Base-by-base conservation (phyloP, 2,888 invertebrate genomes). In the Panopea generosa region DNA sequence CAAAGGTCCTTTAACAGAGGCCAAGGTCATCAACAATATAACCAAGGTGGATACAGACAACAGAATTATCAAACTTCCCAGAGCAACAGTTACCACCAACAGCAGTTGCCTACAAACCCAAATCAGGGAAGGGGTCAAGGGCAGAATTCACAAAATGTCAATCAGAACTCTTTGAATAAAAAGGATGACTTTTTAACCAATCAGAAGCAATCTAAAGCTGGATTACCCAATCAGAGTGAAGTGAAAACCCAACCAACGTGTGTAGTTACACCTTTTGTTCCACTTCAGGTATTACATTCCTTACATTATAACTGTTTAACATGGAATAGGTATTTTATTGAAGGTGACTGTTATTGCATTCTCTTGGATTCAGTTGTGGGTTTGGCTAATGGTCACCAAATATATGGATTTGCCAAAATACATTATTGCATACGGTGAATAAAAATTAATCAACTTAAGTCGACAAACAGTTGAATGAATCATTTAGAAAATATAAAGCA, bases 211-310 rank as follows among this genome's bases (percentile, higher is more conserved):
- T 67, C 45, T 70, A 76, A 81, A 40, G 24, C 29, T 27, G 55
- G 63, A 29, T 20, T 53, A 20, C 38, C 63, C 43, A 45, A 45
- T 40, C 40, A 24, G 43, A 20, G 18, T 27, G 78, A 74, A 53
- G 72, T 47, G 27, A 73, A 77, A 67, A 59, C 52, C 24, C 59
- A 81, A 74, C 67, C 84, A 68, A 65, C 72, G 18, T 65, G 74
- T 68, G 68, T 78, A 3, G 72, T 72, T 38, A 70, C 67, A 29
- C 69, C 63, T 14, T 89, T 89, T 82, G 84, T 89, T 29, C 89
- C 89, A 1, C 62, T 89, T 22, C 89, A 89, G 87, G 89, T 88
- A 74, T 56, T 24, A n/a, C n/a, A n/a, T 16, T 33, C 49, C 14
- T 20, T 26, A 24, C 38, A n/a, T n/a, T n/a, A n/a, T n/a, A n/a